A percentile compares a stretch with the other conserved stretches of the same genome.
phyloP scores from a whole-genome alignment of 2,113 vertebrate genomes.

The Coptodon rendalli region DNA sequence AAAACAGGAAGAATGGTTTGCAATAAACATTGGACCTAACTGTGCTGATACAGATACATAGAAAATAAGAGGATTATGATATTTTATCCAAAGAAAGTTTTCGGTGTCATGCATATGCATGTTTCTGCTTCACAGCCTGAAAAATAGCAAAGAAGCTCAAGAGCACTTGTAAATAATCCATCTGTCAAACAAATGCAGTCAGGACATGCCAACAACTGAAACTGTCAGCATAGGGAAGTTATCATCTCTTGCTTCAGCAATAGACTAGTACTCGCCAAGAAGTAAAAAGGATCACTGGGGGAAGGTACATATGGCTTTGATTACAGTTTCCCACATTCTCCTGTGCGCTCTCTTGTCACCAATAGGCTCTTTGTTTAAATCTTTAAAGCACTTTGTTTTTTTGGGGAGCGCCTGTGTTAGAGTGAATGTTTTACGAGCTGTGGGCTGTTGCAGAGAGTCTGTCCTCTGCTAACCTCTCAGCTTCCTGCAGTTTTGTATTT shows the following conservation, averaged over 20 bases:
- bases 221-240: not conserved
- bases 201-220: not conserved
- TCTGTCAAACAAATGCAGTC: not conserved
- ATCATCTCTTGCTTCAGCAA: not conserved
- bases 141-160: not conserved
- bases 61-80: not conserved
- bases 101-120: not conserved
- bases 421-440: slow-evolving; percentile 55
- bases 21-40: slow-evolving; percentile 12
- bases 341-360: not conserved
- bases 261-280: not conserved
- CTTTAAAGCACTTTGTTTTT: slow-evolving; percentile 37
- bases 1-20: slow-evolving; percentile 31
- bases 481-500: not conserved
- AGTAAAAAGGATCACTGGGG: not conserved
- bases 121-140: not conserved
- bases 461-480: not conserved
- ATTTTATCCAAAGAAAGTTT: not conserved
- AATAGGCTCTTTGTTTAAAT: slow-evolving; percentile 7
- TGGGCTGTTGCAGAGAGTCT: not conserved
- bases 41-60: not conserved
- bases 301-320: slow-evolving; percentile 4
- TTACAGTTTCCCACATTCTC: not conserved
- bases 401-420: not conserved
- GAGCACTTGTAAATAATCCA: not conserved